Conservation (phyloP, 1,140 invertebrate species). For the Trinorchestia longiramus region DNA sequence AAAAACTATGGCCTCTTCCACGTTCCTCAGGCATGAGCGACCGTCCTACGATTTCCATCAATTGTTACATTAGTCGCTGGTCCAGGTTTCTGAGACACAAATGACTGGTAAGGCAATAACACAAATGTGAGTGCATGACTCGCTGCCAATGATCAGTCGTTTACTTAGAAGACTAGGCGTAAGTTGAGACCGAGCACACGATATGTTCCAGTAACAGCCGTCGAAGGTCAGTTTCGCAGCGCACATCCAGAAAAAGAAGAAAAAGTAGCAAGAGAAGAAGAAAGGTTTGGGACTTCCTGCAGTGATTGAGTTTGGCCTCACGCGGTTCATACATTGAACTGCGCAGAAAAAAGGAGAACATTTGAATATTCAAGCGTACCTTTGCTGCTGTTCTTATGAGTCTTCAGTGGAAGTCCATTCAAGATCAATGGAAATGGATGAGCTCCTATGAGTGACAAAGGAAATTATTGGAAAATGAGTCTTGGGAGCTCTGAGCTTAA, state of each 20-base stretch:
- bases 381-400: slow-evolving; percentile 45
- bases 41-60: slow-evolving; percentile 13
- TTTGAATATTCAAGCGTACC: slow-evolving; percentile 50
- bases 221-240: background rate
- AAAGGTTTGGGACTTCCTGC: slow-evolving; percentile 30
- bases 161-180: background rate
- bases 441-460: background rate
- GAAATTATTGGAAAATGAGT: slow-evolving; percentile 12
- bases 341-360: slow-evolving; percentile 23
- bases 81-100: background rate
- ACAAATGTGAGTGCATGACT: background rate
- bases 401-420: slow-evolving; percentile 26
- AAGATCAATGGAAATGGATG: slow-evolving; percentile 46
- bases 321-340: slow-evolving; percentile 24
- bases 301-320: slow-evolving; percentile 49
- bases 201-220: background rate
- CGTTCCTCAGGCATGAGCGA: background rate
- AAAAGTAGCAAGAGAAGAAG: background rate
- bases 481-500: slow-evolving; percentile 24
- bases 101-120: slow-evolving; percentile 3
- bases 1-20: slow-evolving; percentile 3
- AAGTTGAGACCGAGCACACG: background rate
- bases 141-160: slow-evolving; percentile 16
- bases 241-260: background rate
- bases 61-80: slow-evolving; percentile 38